Conservation (phyloP, 1,140 invertebrate species). For the Calephelis virginiensis region DNA sequence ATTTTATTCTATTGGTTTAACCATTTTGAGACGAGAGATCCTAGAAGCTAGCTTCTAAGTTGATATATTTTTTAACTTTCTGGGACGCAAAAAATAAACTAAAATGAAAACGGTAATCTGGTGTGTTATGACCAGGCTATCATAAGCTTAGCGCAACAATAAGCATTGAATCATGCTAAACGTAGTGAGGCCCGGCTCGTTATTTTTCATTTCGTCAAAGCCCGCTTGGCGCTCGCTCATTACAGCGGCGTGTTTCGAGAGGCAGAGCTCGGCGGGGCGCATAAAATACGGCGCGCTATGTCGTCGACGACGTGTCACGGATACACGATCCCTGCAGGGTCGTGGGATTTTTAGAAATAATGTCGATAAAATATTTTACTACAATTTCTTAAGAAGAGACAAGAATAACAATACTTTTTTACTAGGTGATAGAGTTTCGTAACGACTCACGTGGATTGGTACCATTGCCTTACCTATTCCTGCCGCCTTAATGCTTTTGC, state of each 20-base stretch:
- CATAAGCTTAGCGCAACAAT: slow-evolving; percentile 19
- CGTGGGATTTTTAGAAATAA: slow-evolving; percentile 12
- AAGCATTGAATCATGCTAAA: slow-evolving; percentile 23
- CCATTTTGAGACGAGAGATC: too few species aligned
- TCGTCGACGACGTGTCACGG: slow-evolving; percentile 57
- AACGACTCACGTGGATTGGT: too few species aligned
- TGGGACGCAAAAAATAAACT: slow-evolving; percentile 1
- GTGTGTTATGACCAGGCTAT: slow-evolving; percentile 17
- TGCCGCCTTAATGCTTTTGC: too few species aligned
- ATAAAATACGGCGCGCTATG: slow-evolving; percentile 49
- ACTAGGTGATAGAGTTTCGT: too few species aligned
- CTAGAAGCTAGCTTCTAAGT: too few species aligned
- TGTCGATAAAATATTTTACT: slow-evolving; percentile 15
- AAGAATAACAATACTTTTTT: too few species aligned
- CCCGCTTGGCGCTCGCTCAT: slow-evolving; percentile 41
- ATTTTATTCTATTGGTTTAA: too few species aligned
- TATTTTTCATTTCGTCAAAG: slow-evolving; percentile 40
- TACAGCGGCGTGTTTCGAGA: slow-evolving; percentile 37
- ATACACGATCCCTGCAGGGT: slow-evolving; percentile 48
- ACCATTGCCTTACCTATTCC: too few species aligned
- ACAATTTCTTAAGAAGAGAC: background rate
- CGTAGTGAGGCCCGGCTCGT: slow-evolving; percentile 28
- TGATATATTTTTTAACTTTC: too few species aligned
- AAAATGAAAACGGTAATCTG: slow-evolving; percentile 18
- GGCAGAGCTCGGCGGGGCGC: slow-evolving; percentile 46